A percentile compares a stretch with the other conserved stretches of the same genome.
These are phyloP conservation scores for Drosophila navojoa DNA, from an alignment of 1,140 invertebrate genomes.

Conservation along the genomic window DNA sequence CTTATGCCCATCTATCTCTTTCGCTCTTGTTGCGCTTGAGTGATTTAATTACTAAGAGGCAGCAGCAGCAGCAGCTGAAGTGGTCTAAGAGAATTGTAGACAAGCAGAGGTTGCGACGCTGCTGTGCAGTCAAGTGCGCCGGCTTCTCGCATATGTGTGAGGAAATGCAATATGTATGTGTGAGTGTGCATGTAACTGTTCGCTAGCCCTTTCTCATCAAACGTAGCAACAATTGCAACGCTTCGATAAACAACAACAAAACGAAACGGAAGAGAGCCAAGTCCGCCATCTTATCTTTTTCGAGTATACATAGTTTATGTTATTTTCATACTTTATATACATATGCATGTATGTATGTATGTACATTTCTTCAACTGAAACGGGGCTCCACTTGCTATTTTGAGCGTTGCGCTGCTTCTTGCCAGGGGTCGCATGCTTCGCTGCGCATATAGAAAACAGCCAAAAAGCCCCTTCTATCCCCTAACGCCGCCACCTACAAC, in stretches of 20 bases:
- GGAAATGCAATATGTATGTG: conserved; percentile 63
- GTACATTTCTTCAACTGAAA: conserved; percentile 44
- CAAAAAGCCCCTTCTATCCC: conserved; percentile 12
- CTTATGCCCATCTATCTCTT: neutral
- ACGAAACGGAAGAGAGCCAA: conserved; percentile 66
- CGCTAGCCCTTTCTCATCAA: conserved; percentile 47
- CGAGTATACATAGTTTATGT: conserved; percentile 6
- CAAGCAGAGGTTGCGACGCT: neutral
- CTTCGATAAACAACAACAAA: conserved; percentile 75
- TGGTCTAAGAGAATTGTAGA: neutral
- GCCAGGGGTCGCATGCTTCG: conserved; percentile 73
- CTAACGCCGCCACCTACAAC: neutral
- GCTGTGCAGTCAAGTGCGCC: conserved; percentile 74
- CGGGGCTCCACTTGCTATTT: conserved; percentile 53
- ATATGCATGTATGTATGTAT: conserved; percentile 12
- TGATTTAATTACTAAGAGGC: conserved; percentile 72
- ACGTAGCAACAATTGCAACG: conserved; percentile 73
- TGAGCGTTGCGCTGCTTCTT: conserved; percentile 60
- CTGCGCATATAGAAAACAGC: conserved; percentile 47
- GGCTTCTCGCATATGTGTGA: conserved; percentile 36
- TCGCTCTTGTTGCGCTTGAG: conserved; percentile 61
- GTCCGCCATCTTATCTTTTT: conserved; percentile 46
- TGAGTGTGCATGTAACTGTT: conserved; percentile 38
- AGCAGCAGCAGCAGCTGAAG: conserved; percentile 2
- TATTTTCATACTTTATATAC: conserved; percentile 33